phyloP scores from a whole-genome alignment of 2,888 invertebrate genomes.

The Thyatira batis region DNA sequence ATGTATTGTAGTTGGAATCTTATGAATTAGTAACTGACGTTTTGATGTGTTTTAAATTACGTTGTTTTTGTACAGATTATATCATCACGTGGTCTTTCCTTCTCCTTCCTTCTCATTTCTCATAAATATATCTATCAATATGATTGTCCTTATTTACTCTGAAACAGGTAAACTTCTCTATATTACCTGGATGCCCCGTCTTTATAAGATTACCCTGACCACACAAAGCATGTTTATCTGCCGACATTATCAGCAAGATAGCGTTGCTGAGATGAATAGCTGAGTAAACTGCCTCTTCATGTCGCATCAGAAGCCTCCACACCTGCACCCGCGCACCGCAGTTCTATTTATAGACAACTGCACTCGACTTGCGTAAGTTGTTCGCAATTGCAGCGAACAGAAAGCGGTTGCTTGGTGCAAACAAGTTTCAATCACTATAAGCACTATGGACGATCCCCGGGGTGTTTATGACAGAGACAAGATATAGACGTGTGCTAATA shows the following conservation, averaged over 20 bases:
- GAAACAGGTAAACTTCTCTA: too few relatives aligned
- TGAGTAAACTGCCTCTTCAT: neutral
- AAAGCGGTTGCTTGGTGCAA: conserved; percentile 25
- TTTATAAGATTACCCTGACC: neutral
- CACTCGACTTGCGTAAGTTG: conserved; percentile 24
- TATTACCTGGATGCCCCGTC: too few relatives aligned
- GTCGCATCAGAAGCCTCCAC: neutral
- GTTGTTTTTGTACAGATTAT: neutral
- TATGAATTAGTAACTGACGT: neutral
- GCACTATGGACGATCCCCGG: neutral
- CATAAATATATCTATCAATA: too few relatives aligned
- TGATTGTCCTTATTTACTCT: too few relatives aligned
- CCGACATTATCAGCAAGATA: neutral
- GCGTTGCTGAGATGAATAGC: neutral
- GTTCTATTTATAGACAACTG: conserved; percentile 22
- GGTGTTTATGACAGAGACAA: neutral
- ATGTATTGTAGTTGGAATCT: neutral
- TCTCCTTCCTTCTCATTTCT: too few relatives aligned
- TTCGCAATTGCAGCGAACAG: conserved; percentile 10
- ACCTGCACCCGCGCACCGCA: conserved; percentile 3
- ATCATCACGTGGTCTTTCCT: too few relatives aligned
- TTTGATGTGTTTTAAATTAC: neutral
- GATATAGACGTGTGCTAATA: neutral
- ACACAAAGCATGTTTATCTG: neutral
- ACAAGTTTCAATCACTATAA: conserved; percentile 17